Evolutionary conservation across 64 coral and sea anemone genomes (phyloP).

Genomic region (Pocillopora damicornis): DNA sequence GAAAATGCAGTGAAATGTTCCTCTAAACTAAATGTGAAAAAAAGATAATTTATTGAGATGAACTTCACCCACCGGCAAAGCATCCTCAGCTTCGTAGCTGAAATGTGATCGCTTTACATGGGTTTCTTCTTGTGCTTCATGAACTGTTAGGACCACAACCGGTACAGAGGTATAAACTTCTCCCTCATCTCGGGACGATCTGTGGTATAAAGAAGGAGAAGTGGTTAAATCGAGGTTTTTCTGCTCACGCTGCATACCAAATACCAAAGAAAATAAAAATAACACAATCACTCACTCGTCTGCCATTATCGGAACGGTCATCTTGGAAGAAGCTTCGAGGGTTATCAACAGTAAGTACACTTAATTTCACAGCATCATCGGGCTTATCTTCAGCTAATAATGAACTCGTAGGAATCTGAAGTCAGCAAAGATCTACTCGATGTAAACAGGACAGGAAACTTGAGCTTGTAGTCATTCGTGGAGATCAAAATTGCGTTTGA

Average conservation of each 20-base stretch:
- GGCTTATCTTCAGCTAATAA: no score
- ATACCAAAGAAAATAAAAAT: neutral
- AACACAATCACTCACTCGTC: conserved; percentile 10
- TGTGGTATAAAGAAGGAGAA: neutral
- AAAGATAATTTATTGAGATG: neutral
- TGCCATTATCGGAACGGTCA: conserved; percentile 19
- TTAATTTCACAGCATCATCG: neutral
- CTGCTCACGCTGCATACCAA: neutral
- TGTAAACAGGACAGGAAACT: neutral
- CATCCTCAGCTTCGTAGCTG: conserved; percentile 22
- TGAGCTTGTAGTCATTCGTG: neutral
- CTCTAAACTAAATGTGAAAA: no score
- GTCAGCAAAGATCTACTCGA: neutral
- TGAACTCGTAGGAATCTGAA: neutral
- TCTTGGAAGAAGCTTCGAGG: neutral
- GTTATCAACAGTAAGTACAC: neutral
- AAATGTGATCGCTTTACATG: neutral
- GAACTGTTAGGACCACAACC: conserved; percentile 3
- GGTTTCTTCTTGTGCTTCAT: conserved; percentile 26
- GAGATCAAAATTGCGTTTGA: neutral
- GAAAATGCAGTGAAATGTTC: no score
- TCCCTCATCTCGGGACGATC: conserved; percentile 8
- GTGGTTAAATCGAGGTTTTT: neutral
- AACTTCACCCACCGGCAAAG: neutral
- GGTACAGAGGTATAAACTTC: conserved; percentile 11